Evolutionary conservation across 2,797 vertebrate species (phyloP).

Genomic region (Calcarius lapponicus): DNA sequence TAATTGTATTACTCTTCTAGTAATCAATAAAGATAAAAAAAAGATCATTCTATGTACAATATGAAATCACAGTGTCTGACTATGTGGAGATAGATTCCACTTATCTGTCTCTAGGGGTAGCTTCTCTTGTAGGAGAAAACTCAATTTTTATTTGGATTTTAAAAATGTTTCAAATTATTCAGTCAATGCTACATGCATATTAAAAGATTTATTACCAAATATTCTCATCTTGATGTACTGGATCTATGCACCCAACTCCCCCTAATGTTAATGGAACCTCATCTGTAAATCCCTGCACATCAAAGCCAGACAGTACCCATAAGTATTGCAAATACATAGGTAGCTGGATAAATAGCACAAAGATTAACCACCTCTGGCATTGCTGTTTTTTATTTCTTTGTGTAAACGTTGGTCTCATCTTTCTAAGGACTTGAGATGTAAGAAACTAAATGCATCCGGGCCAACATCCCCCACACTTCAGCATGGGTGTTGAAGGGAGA

Average conservation of each 20-base stretch:
- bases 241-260: constrained; percentile 32
- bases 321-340: constrained; percentile 27
- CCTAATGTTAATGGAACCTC: background rate
- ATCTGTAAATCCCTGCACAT: constrained; percentile 11
- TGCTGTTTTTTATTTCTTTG: background rate
- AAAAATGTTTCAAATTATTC: constrained; percentile 69
- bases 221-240: constrained; percentile 45
- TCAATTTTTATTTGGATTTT: constrained; percentile 76
- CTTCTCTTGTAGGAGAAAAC: constrained; percentile 61
- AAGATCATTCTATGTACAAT: constrained; percentile 26
- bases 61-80: constrained; percentile 42
- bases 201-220: constrained; percentile 65
- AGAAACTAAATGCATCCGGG: background rate
- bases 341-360: constrained; percentile 20
- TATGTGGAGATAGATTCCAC: constrained; percentile 35
- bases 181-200: constrained; percentile 65
- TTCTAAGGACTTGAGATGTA: background rate
- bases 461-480: background rate
- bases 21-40: constrained; percentile 69
- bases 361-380: background rate
- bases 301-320: constrained; percentile 10
- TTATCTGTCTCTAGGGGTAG: constrained; percentile 56
- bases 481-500: background rate
- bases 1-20: constrained; percentile 58
- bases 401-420: background rate